These are phyloP conservation scores for Ormyrus rosae DNA, from an alignment of 2,888 invertebrate species.

Conservation along the genomic window DNA sequence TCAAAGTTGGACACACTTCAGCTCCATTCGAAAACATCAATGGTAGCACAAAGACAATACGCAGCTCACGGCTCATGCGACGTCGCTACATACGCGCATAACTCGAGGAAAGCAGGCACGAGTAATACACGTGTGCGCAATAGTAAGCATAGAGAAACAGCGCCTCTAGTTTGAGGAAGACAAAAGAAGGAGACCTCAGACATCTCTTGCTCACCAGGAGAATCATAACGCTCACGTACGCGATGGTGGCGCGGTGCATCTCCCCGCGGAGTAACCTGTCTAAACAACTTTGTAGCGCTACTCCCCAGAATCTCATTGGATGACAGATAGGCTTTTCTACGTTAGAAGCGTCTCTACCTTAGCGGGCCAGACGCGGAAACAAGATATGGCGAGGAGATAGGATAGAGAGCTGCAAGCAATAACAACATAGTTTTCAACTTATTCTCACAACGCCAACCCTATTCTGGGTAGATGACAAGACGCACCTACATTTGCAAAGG, in stretches of 20 bases:
- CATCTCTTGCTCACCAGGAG: not conserved
- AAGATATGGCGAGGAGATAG: slow-evolving; percentile 34
- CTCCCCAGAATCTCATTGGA: slow-evolving; percentile 65
- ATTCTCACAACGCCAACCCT: not conserved
- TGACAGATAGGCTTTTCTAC: slow-evolving; percentile 67
- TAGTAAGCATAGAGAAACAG: too few species aligned
- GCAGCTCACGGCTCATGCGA: too few species aligned
- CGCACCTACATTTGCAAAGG: too few species aligned
- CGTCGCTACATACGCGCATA: too few species aligned
- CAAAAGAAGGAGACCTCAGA: not conserved
- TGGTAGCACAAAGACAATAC: too few species aligned
- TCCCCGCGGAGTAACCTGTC: slow-evolving; percentile 63
- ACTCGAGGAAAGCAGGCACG: too few species aligned
- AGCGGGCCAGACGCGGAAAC: slow-evolving; percentile 23
- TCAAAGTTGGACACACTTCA: too few species aligned
- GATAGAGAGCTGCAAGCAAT: slow-evolving; percentile 3
- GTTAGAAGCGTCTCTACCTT: not conserved
- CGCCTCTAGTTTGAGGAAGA: not conserved
- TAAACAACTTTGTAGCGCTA: slow-evolving; percentile 66
- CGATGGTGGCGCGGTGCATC: slow-evolving; percentile 10
- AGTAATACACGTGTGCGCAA: too few species aligned
- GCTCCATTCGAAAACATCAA: too few species aligned
- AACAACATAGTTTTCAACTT: slow-evolving; percentile 52
- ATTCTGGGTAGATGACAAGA: too few species aligned
- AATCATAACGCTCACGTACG: slow-evolving; percentile 42